Conservation (phyloP, 2,113 vertebrate species). For the Thermophis baileyi region DNA sequence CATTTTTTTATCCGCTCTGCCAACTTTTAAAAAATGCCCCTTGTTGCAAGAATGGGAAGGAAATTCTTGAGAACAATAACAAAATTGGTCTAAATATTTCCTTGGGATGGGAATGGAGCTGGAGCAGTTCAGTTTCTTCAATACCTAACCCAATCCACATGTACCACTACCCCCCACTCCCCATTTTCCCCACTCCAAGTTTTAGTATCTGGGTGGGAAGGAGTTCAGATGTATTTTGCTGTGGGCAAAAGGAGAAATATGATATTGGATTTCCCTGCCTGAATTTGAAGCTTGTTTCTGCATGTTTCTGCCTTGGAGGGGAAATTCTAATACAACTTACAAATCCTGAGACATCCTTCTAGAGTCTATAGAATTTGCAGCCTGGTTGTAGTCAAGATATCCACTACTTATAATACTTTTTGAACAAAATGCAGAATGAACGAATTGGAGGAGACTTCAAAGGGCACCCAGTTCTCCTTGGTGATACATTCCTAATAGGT, state of each 20-base stretch:
- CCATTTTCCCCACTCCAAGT: background rate
- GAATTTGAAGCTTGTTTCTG: background rate
- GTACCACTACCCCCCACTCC: background rate
- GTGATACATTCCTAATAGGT: background rate
- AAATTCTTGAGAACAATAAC: background rate
- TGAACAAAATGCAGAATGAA: background rate
- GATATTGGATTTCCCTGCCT: background rate
- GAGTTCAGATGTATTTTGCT: background rate
- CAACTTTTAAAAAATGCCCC: background rate
- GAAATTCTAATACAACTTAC: background rate
- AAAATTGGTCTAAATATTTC: background rate
- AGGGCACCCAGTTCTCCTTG: background rate
- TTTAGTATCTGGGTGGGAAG: background rate
- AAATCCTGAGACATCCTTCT: background rate
- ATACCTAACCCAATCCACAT: background rate
- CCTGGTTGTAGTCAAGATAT: background rate
- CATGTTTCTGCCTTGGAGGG: background rate
- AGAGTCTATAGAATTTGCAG: background rate
- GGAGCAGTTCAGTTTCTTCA: background rate
- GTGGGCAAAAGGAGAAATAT: background rate
- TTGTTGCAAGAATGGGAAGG: background rate
- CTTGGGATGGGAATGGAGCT: background rate
- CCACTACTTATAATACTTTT: background rate
- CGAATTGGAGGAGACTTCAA: background rate
- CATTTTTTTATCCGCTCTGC: background rate